phyloP scores from a whole-genome alignment of 2,797 vertebrate species.

The Xerus rutilus region DNA sequence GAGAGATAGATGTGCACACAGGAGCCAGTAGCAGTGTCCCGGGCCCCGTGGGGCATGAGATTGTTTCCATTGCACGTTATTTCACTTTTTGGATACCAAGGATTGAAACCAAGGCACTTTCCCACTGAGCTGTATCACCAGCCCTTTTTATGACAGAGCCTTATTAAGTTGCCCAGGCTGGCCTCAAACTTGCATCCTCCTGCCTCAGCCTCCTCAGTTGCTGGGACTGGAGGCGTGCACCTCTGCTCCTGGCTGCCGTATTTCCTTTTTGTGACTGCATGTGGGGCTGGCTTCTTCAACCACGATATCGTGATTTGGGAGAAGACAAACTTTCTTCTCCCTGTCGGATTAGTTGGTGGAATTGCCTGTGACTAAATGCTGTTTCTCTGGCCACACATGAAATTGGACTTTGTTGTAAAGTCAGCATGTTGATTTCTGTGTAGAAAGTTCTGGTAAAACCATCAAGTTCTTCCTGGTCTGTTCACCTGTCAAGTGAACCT shows the following conservation, averaged over 20 bases:
- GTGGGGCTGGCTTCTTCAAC: slow-evolving; percentile 21
- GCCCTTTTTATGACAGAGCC: too few species aligned
- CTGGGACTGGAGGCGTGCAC: too few species aligned
- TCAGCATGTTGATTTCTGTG: background rate
- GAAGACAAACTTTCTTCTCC: background rate
- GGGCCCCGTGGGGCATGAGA: fast-evolving
- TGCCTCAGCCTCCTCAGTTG: too few species aligned
- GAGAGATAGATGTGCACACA: fast-evolving
- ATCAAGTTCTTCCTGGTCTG: too few species aligned
- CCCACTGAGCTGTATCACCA: too few species aligned
- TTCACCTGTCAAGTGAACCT: background rate
- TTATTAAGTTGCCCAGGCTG: too few species aligned
- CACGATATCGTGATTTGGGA: background rate
- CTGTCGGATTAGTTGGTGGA: fast-evolving
- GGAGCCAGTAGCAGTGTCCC: fast-evolving
- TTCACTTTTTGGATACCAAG: too few species aligned
- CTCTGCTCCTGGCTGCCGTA: fast-evolving
- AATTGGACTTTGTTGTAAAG: background rate
- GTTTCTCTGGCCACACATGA: fast-evolving
- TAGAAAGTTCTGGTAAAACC: background rate
- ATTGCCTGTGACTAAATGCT: fast-evolving
- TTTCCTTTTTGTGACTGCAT: background rate
- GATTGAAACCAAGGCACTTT: too few species aligned
- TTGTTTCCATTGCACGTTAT: too few species aligned
- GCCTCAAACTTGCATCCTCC: too few species aligned